Percentiles rank a stretch among this genome's conserved stretches.
These are phyloP conservation scores for Drosophila ercepeae DNA, from an alignment of 1,140 invertebrate species.

Conservation along the genomic window DNA sequence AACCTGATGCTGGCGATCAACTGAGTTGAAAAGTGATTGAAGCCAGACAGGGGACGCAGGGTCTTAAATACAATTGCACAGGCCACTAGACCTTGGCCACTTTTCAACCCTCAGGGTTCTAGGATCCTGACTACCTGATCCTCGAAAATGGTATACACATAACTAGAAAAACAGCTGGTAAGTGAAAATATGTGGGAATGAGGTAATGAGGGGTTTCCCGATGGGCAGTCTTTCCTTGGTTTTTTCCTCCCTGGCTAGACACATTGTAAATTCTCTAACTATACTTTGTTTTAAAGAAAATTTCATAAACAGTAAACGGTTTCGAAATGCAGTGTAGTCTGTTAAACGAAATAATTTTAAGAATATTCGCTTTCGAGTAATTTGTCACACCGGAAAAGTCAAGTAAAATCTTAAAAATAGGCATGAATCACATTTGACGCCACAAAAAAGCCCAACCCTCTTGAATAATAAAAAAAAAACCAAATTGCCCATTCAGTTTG, in stretches of 20 bases:
- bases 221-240: slow-evolving; percentile 14
- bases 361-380: background rate
- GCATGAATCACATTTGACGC: slow-evolving; percentile 16
- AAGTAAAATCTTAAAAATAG: background rate
- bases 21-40: slow-evolving; percentile 59
- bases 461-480: slow-evolving; percentile 4
- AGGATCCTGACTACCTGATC: slow-evolving; percentile 50
- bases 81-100: slow-evolving; percentile 7
- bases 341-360: background rate
- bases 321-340: no score
- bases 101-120: slow-evolving; percentile 54
- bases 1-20: slow-evolving; percentile 61
- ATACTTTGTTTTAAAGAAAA: background rate
- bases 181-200: slow-evolving; percentile 9
- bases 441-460: slow-evolving; percentile 15
- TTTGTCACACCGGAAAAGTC: slow-evolving; percentile 8
- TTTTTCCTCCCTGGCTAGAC: background rate
- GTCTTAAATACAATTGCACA: slow-evolving; percentile 17
- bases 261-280: background rate
- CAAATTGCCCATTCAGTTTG: slow-evolving; percentile 38
- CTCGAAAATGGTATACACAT: slow-evolving; percentile 24
- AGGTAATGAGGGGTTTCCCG: slow-evolving; percentile 47
- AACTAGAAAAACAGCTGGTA: slow-evolving; percentile 29
- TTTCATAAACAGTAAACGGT: no score
- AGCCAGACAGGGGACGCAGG: slow-evolving; percentile 22